Evolutionary conservation across 23 tunicate species (phyloP).

Genomic region (Botrylloides violaceus): DNA sequence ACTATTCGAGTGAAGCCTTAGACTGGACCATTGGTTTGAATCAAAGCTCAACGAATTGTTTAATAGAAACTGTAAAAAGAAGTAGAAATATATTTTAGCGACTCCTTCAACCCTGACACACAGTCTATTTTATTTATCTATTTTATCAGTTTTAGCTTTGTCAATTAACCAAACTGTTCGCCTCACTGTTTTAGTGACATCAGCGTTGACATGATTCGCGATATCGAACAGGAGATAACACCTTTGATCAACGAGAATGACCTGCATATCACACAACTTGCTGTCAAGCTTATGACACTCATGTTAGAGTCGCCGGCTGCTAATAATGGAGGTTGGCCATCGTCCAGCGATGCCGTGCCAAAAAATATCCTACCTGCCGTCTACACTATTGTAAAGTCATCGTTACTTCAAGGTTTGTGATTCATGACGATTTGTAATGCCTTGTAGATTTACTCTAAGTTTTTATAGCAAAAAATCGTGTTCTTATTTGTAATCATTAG

Average conservation of each 20-base stretch:
- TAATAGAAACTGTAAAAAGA: no score
- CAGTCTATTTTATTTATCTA: no score
- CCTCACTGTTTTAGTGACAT: constrained; percentile 52
- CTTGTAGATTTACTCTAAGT: no score
- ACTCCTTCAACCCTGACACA: no score
- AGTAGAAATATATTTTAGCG: no score
- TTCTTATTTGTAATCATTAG: background rate
- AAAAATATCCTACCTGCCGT: constrained; percentile 54
- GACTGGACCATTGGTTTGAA: no score
- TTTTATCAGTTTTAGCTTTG: no score
- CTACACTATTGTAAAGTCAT: constrained; percentile 58
- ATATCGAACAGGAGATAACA: constrained; percentile 78
- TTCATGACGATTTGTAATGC: no score
- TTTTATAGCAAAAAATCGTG: background rate
- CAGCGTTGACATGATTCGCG: constrained; percentile 57
- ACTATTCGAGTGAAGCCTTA: no score
- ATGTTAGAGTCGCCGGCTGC: constrained; percentile 42
- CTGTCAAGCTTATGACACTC: constrained; percentile 60
- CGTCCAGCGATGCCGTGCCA: constrained; percentile 9
- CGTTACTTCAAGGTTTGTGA: constrained; percentile 84
- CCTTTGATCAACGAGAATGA: constrained; percentile 79
- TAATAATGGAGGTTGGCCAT: constrained; percentile 9
- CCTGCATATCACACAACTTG: constrained; percentile 82
- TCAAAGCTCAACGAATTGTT: no score
- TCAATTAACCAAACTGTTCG: no score